Evolutionary conservation across 92 coral and sea anemone genomes (phyloP), one percentile per base, ranked within the genome.

Genomic region (Epizoanthus rinbou): DNA sequence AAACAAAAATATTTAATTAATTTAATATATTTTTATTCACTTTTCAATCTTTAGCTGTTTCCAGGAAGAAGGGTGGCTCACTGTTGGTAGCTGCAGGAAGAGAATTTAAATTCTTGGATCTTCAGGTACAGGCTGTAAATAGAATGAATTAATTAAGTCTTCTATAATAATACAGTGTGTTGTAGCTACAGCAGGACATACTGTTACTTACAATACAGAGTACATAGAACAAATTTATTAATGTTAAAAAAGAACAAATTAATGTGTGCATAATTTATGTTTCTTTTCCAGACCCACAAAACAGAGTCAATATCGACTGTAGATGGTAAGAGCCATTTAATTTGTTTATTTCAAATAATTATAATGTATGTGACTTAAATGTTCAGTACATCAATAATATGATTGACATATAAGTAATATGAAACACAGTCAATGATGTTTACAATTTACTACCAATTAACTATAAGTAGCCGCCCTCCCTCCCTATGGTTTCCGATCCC

Each of bases 1-100:
- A 41, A 19, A 53, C 31, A 52, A 53, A 7, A n/a, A 21, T 57
- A 76, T 52, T 4, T 57, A 28, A 28, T 28, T 28, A 47, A 18
- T 19, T 56, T 56, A 1, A 8, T 19, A 10, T 23, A 2, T 13
- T 8, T 21, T 6, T 9, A 24, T 62, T 50, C 69, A 39, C 69
- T 73, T 63, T 28, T 18, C 43, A 31, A 53, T 64, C n/a, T 64
- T 10, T 22, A 95, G 98, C 89, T 87, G 95, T 95, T 22, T 94
- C 96, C 83, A 93, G 97, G 23, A 70, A 87, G 80, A 90, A 87
- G 59, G 91, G 97, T 78, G 85, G 89, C 17, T 95, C 98, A 25
- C 76, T 91, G 3, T 87, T 87, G 33, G 82, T 95, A 57, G 84
- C 89, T 39, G 63, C 83, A 21, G 71, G 88, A 69, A 80, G 92